Conservation (phyloP, 2,888 invertebrate genomes). For the Lissocephala sabroskyi region DNA sequence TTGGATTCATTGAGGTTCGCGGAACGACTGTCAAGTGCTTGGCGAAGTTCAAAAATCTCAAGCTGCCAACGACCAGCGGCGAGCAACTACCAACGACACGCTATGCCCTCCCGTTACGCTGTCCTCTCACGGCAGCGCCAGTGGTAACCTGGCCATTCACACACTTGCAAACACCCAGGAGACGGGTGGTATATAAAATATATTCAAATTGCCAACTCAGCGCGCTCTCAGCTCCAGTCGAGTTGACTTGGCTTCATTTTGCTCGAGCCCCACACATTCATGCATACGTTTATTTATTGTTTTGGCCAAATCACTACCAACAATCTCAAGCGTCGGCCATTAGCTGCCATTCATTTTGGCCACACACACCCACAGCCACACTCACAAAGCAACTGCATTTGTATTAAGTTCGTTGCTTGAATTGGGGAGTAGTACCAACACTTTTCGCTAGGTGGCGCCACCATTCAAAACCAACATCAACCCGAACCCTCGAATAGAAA, state of each 20-base stretch:
- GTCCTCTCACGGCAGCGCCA: slow-evolving; percentile 4
- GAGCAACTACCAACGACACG: slow-evolving; percentile 14
- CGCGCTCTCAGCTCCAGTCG: slow-evolving; percentile 5
- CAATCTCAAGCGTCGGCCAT: slow-evolving; percentile 49
- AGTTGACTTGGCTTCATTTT: slow-evolving; percentile 6
- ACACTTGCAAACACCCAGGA: no score
- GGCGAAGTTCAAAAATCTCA: slow-evolving; percentile 38
- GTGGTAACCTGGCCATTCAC: no score
- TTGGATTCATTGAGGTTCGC: slow-evolving; percentile 54
- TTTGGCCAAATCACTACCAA: slow-evolving; percentile 39
- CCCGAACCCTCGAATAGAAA: no score
- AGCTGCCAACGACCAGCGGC: slow-evolving; percentile 17
- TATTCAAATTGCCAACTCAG: slow-evolving; percentile 57
- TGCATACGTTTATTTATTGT: slow-evolving; percentile 53
- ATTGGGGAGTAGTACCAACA: no score
- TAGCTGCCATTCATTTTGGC: slow-evolving; percentile 39
- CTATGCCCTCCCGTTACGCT: slow-evolving; percentile 6
- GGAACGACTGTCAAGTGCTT: slow-evolving; percentile 46
- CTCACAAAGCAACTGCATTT: no score
- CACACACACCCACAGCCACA: no score
- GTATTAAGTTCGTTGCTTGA: no score
- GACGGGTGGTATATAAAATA: slow-evolving; percentile 33
- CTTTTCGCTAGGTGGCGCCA: background rate
- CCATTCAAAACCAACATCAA: no score
- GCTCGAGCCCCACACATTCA: slow-evolving; percentile 13